These are phyloP conservation scores for Panonychus citri DNA, from an alignment of 1,140 invertebrate genomes.

Conservation along the genomic window DNA sequence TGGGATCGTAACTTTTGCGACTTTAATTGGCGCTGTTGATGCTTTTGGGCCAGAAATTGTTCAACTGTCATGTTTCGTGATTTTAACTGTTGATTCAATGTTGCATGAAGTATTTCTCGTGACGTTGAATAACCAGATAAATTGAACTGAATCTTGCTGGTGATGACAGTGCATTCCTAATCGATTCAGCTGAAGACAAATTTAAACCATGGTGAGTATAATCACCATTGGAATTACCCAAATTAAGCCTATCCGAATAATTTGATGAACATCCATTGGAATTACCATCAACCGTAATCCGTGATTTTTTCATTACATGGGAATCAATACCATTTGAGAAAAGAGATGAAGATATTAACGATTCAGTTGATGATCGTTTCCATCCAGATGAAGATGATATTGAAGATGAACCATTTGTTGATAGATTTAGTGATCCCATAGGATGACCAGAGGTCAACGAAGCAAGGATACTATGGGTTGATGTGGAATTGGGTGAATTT, in stretches of 20 bases:
- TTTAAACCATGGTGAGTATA: neutral
- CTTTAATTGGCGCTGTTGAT: neutral
- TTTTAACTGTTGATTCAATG: neutral
- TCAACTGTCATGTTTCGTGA: neutral
- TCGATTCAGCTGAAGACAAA: neutral
- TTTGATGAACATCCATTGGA: neutral
- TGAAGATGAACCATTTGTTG: neutral
- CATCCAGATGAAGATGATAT: too few relatives aligned
- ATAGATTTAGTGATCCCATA: too few relatives aligned
- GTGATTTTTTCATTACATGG: neutral
- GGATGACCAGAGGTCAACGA: too few relatives aligned
- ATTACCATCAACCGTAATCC: neutral
- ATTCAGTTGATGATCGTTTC: neutral
- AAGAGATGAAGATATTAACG: neutral
- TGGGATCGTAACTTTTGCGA: neutral
- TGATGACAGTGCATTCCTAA: neutral
- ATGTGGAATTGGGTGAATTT: too few relatives aligned
- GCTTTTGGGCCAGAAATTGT: neutral
- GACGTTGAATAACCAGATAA: neutral
- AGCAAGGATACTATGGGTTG: too few relatives aligned
- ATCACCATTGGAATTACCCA: neutral
- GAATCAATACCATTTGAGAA: neutral
- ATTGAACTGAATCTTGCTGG: neutral
- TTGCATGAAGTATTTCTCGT: neutral
- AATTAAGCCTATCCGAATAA: neutral